Evolutionary conservation across 1,140 invertebrate genomes (phyloP), one percentile per base, ranked within the genome.

Genomic region (Cyclina sinensis): DNA sequence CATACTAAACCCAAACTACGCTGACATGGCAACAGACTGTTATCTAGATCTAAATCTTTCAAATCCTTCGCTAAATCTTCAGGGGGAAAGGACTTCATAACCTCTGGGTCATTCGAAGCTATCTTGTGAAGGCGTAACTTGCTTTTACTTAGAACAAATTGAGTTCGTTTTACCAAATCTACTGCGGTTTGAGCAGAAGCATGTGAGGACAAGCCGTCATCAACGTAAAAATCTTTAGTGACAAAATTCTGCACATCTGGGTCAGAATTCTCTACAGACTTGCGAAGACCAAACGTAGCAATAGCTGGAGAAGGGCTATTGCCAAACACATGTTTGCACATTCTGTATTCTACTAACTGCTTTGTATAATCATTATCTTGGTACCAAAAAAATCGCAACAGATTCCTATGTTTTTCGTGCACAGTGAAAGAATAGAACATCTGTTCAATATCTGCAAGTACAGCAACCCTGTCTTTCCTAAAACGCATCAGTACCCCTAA

Each of bases 351-450:
- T 0, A 81, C 35, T 12, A 81, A 18, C 21, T 21, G 18, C 7
- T 81, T 57, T 9, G 27, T n/a, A 9, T 30, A 1, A 30, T 81
- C n/a, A 81, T 81, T 81, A 11, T 81, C 48, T 21, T 0, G 11
- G 32, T 37, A 59, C 79, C 79, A 81, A n/a, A 81, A 43, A 32
- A 81, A 81, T 21, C 54, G 51, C 0, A n/a, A n/a, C n/a, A 35
- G 48, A 37, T 81, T 62, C 3, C 79, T 35, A 32, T 81, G 24
- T 1, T 32, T 39, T 51, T 81, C 48, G 2, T 51, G 32, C 12
- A 90, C 89, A 1, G 30, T 3, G 21, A 91, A 85, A 39, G 32
- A 78, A 51, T 92, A 88, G 68, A 91, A 89, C 80, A 85, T 90
- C 35, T 48, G 18, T 27, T 78, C 37, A n/a, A 78, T 78, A 14